Evolutionary conservation across 2,797 vertebrate genomes (phyloP).

Genomic region (Discoglossus pictus): DNA sequence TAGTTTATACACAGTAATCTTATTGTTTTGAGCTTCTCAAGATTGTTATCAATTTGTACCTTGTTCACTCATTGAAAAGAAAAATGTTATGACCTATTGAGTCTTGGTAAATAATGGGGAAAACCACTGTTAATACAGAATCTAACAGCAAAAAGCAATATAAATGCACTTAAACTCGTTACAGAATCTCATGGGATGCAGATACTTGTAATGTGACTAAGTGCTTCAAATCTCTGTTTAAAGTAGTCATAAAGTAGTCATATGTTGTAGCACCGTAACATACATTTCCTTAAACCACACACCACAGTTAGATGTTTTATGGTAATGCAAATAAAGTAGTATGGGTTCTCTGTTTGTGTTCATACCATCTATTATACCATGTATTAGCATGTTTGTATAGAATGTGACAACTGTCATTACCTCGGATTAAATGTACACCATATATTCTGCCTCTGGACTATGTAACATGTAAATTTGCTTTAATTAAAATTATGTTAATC

Average conservation of each 20-base stretch:
- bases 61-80: conserved; percentile 4
- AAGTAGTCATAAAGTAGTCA: too few relatives aligned
- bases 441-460: too few relatives aligned
- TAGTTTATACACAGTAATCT: too few relatives aligned
- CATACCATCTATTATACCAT: too few relatives aligned
- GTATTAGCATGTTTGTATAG: too few relatives aligned
- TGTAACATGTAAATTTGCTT: too few relatives aligned
- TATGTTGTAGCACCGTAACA: too few relatives aligned
- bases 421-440: too few relatives aligned
- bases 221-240: conserved; percentile 20
- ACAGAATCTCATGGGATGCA: neutral
- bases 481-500: too few relatives aligned
- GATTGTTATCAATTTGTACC: neutral
- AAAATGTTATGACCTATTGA: conserved; percentile 16
- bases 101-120: conserved; percentile 12
- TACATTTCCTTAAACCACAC: neutral
- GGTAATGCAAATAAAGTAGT: conserved; percentile 19
- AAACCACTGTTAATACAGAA: conserved; percentile 7
- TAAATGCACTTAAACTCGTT: conserved; percentile 24
- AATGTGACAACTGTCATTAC: too few relatives aligned
- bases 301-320: conserved; percentile 11
- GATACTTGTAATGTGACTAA: conserved; percentile 4
- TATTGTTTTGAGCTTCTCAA: too few relatives aligned
- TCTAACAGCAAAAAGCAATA: neutral
- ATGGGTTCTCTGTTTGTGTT: too few relatives aligned